phyloP scores from a whole-genome alignment of 2,888 invertebrate species.

The Pocota personata region DNA sequence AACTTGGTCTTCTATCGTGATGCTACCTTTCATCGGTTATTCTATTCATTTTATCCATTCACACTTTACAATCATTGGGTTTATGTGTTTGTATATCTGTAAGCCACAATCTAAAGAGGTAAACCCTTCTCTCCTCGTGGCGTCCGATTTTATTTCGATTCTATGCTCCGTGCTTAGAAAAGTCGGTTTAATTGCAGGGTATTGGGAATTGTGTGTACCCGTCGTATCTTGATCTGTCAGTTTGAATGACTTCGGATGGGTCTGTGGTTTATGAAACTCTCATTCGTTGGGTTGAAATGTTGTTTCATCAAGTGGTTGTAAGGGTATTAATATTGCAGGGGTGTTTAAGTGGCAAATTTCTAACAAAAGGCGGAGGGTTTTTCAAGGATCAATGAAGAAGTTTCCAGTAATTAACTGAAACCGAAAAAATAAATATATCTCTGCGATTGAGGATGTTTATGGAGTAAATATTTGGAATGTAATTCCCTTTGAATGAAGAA shows the following conservation, averaged over 20 bases:
- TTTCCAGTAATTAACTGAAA: conserved; percentile 46
- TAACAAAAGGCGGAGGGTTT: conserved; percentile 4
- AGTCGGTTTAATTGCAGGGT: conserved; percentile 1
- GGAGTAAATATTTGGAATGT: conserved; percentile 14
- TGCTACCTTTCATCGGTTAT: conserved; percentile 31
- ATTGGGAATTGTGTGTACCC: conserved; percentile 6
- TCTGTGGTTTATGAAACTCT: conserved; percentile 31
- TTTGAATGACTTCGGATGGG: conserved; percentile 50
- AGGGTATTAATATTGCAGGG: conserved; percentile 35
- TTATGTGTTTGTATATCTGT: conserved; percentile 4
- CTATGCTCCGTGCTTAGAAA: background rate
- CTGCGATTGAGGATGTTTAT: conserved; percentile 11
- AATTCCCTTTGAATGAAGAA: background rate
- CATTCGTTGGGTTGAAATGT: background rate
- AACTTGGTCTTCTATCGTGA: conserved; percentile 25
- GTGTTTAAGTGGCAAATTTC: conserved; percentile 31
- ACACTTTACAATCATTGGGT: conserved; percentile 21
- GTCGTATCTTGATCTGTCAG: conserved; percentile 58
- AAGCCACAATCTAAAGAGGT: conserved; percentile 18
- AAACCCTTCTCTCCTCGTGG: background rate
- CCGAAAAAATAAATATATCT: conserved; percentile 19
- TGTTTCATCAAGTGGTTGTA: conserved; percentile 40
- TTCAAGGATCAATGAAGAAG: conserved; percentile 15
- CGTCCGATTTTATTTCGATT: conserved; percentile 14
- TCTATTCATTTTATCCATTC: conserved; percentile 14